Evolutionary conservation across 2,888 invertebrate species (phyloP), one percentile per base, ranked within the genome.

Genomic region (Vanessa cardui): DNA sequence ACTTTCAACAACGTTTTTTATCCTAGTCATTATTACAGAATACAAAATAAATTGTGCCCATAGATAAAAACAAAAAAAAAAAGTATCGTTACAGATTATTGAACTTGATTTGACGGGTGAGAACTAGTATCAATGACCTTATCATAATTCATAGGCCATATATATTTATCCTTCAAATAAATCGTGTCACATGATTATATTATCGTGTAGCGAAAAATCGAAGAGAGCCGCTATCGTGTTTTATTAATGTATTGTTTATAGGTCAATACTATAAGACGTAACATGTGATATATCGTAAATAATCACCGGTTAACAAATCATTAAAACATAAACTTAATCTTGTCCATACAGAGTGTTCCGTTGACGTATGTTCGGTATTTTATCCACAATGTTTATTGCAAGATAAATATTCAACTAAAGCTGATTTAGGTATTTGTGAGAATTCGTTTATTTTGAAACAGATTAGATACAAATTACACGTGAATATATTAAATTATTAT

Each of bases 241-340:
- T 26, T 39, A 39, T 50, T 33, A 33, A 49, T 33, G 31, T n/a
- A 6, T 49, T 31, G 18, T 61, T 49, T 61, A 50, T 62, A 39
- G 50, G 44, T 50, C 39, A 39, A 39, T 62, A 49, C 12, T 16
- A 9, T 60, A 21, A 60, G 20, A 26, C 18, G 18, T 26, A 15
- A 12, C 60, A 49, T 61, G 49, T 61, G 60, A 49, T 47, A 18
- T 18, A 61, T 61, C 6, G 26, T 52, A 63, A 31, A 26, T 18
- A 31, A 26, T 46, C 45, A 46, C n/a, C 49, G 18, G 7, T 20
- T 50, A 15, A 31, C n/a, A 33, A 56, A 56, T 56, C 33, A 56
- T 56, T 56, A 56, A 18, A 20, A 12, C 12, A 20, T 26, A 6
- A 39, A 54, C 26, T 26, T 26, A 26, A 26, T 54, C 21, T 31